phyloP scores from a whole-genome alignment of 2,888 invertebrate species.

The Yponomeuta cagnagella region DNA sequence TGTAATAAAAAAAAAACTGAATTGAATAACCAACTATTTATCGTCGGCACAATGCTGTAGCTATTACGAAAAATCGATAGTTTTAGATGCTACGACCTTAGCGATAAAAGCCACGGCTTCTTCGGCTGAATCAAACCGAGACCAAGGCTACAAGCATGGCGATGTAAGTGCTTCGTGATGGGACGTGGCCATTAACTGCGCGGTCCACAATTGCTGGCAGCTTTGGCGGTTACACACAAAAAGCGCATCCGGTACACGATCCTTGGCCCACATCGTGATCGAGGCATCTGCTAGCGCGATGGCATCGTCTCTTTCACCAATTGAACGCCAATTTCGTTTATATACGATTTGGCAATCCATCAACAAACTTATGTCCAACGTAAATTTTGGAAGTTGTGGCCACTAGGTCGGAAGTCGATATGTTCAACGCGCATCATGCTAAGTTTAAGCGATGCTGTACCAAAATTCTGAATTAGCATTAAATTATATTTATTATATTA shows the following conservation, averaged over 20 bases:
- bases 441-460: too few relatives aligned
- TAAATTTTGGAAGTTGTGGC: too few relatives aligned
- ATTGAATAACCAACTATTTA: neutral
- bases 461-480: too few relatives aligned
- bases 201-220: constrained; percentile 5
- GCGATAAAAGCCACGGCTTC: neutral
- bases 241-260: constrained; percentile 50
- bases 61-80: neutral
- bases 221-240: constrained; percentile 9
- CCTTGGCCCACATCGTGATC: constrained; percentile 66
- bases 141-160: neutral
- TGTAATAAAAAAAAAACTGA: neutral
- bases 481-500: too few relatives aligned
- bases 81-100: neutral
- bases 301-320: constrained; percentile 20
- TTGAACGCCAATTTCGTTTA: neutral
- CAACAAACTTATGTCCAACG: neutral
- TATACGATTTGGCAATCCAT: neutral
- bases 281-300: constrained; percentile 42
- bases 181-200: constrained; percentile 5
- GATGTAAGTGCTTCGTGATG: constrained; percentile 1
- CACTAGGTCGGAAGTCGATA: too few relatives aligned
- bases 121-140: neutral
- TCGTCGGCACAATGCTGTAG: neutral
- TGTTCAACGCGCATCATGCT: too few relatives aligned